These are phyloP conservation scores for Passerculus sandwichensis DNA, from an alignment of 2,797 vertebrate species.

Conservation along the genomic window DNA sequence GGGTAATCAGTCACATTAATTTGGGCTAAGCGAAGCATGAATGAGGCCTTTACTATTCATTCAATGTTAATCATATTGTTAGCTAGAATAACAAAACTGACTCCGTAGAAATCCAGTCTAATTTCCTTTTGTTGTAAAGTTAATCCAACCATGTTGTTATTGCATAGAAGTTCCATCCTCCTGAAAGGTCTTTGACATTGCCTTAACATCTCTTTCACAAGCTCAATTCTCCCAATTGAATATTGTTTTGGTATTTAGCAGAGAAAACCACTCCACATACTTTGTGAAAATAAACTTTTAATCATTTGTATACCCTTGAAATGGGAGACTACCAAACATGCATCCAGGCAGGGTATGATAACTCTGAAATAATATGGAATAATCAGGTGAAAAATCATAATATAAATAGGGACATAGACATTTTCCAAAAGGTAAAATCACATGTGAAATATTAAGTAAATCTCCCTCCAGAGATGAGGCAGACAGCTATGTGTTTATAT, in stretches of 20 bases:
- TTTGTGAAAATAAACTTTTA: slow-evolving; percentile 27
- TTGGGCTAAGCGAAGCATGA: slow-evolving; percentile 46
- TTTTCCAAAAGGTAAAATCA: background rate
- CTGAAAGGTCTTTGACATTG: slow-evolving; percentile 60
- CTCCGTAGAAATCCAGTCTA: slow-evolving; percentile 61
- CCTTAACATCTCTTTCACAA: slow-evolving; percentile 39
- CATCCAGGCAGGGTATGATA: background rate
- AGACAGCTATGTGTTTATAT: background rate
- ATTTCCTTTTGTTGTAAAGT: slow-evolving; percentile 70
- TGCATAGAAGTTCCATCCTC: slow-evolving; percentile 19
- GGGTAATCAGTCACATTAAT: slow-evolving; percentile 60
- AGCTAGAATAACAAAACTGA: slow-evolving; percentile 61
- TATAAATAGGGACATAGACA: background rate
- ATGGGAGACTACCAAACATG: background rate
- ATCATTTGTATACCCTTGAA: background rate
- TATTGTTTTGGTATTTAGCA: slow-evolving; percentile 7
- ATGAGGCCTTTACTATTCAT: slow-evolving; percentile 59
- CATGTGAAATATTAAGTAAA: background rate
- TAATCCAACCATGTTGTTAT: slow-evolving; percentile 65
- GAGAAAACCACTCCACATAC: background rate
- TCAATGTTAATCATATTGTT: slow-evolving; percentile 64
- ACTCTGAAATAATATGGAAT: background rate
- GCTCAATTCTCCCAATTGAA: slow-evolving; percentile 33
- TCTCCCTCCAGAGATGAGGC: background rate
- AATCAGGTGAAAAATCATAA: background rate